Evolutionary conservation across 2,888 invertebrate species (phyloP).

Genomic region (Cylindroiulus punctatus): DNA sequence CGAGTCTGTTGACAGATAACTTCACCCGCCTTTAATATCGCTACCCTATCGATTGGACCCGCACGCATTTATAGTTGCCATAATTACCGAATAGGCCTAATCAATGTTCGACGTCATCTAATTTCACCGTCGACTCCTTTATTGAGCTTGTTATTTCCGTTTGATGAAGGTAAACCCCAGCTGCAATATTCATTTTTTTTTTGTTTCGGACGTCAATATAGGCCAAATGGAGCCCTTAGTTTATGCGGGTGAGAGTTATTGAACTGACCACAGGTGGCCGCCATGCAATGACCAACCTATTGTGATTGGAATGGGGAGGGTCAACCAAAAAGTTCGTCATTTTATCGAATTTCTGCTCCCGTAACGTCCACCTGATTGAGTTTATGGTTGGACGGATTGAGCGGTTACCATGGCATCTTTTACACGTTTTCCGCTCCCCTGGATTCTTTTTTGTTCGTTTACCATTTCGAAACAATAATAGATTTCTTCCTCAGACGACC

Average conservation of each 20-base stretch:
- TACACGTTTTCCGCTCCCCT: neutral
- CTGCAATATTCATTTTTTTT: too few relatives aligned
- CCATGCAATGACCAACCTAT: neutral
- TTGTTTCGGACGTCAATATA: neutral
- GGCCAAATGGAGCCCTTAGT: neutral
- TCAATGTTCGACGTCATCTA: constrained; percentile 3
- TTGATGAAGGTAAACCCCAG: neutral
- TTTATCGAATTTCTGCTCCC: neutral
- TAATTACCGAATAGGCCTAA: constrained; percentile 6
- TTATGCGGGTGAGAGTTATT: neutral
- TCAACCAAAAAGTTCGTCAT: neutral
- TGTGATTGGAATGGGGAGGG: neutral
- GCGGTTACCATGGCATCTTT: constrained; percentile 9
- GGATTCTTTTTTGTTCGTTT: neutral
- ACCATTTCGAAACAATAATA: neutral
- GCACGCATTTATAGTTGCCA: constrained; percentile 11
- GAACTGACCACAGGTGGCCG: constrained; percentile 17
- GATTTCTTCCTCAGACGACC: neutral
- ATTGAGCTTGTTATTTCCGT: neutral
- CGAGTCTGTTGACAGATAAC: neutral
- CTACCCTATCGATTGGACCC: constrained; percentile 1
- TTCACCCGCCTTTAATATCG: neutral
- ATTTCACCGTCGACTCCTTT: neutral
- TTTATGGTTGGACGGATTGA: neutral
- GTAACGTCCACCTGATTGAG: constrained; percentile 9